Conservation (phyloP, 2,113 vertebrate genomes). For the Paradisaea rubra region DNA sequence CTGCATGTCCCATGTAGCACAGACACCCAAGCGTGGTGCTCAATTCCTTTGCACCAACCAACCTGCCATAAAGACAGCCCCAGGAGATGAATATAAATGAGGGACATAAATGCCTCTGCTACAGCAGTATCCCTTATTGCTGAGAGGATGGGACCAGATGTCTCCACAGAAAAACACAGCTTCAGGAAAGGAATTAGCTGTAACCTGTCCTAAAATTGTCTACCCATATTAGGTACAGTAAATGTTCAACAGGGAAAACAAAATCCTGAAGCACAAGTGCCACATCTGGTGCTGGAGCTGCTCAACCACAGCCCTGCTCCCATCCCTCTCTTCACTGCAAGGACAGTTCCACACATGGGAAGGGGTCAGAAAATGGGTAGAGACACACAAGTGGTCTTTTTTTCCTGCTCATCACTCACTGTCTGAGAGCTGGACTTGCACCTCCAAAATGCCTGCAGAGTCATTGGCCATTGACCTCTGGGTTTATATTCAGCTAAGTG, state of each 20-base stretch:
- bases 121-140: not conserved
- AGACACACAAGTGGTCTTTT: not conserved
- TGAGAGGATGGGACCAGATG: not conserved
- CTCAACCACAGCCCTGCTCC: rapidly evolving
- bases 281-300: rapidly evolving
- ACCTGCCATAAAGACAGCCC: not conserved
- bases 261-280: not conserved
- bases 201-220: not conserved
- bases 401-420: not conserved
- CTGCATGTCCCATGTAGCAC: not conserved
- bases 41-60: not conserved
- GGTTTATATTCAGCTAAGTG: not conserved
- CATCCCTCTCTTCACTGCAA: not conserved
- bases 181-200: not conserved
- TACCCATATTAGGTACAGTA: not conserved
- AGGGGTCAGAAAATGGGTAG: not conserved
- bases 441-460: not conserved
- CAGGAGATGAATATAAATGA: not conserved
- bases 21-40: not conserved
- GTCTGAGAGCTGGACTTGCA: not conserved
- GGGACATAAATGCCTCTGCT: not conserved
- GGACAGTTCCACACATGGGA: rapidly evolving
- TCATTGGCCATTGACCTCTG: not conserved
- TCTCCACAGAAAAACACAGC: not conserved
- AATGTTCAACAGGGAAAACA: not conserved